phyloP scores from a whole-genome alignment of 2,113 vertebrate genomes.

The Actenoides hombroni region DNA sequence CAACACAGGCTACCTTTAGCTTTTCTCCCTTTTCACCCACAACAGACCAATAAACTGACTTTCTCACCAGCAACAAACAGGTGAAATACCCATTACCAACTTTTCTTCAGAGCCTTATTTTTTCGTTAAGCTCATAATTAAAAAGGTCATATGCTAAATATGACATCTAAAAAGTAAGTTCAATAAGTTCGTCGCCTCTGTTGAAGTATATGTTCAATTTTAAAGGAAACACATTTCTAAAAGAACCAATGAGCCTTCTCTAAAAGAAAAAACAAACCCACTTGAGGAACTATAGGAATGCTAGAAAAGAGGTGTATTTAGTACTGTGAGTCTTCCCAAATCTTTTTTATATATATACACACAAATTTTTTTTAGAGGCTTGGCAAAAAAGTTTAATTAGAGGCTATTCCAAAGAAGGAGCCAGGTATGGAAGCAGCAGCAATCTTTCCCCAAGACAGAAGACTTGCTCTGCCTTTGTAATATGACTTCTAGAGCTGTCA shows the following conservation, averaged over 20 bases:
- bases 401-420: background rate
- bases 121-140: background rate
- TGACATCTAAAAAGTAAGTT: background rate
- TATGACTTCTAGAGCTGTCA: background rate
- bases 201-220: background rate
- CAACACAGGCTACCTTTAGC: background rate
- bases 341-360: background rate
- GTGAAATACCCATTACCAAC: background rate
- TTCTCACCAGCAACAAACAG: background rate
- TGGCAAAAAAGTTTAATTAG: background rate
- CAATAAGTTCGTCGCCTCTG: background rate
- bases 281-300: background rate
- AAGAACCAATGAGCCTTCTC: background rate
- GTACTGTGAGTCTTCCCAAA: background rate
- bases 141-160: background rate
- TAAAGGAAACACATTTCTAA: background rate
- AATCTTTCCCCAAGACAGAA: background rate
- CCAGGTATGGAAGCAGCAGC: background rate
- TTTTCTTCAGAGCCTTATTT: background rate
- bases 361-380: background rate
- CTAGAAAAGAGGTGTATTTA: background rate
- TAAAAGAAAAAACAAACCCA: rapidly evolving
- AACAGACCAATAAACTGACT: conserved; percentile 10
- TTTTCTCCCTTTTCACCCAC: background rate
- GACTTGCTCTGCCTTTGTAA: background rate